These are phyloP conservation scores for Temnothorax ravouxi DNA, from an alignment of 2,888 invertebrate genomes.

Conservation along the genomic window DNA sequence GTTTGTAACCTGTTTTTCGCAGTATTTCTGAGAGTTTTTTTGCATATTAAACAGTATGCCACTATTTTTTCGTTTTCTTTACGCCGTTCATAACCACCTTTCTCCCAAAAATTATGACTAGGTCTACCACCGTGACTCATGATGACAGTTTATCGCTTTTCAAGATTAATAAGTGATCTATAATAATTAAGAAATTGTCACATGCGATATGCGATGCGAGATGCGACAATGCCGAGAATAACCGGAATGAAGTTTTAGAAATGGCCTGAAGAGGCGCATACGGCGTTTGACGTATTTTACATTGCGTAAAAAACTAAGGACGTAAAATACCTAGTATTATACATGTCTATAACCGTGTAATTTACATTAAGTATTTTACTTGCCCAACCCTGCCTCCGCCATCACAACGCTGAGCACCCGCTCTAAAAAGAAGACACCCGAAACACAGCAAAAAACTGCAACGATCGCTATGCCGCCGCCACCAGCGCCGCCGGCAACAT, in stretches of 20 bases:
- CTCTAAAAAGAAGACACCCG: too few species aligned
- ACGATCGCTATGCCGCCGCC: too few species aligned
- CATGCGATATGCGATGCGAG: too few species aligned
- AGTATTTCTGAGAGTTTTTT: neutral
- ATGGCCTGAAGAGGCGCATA: conserved; percentile 1
- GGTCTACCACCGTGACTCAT: neutral
- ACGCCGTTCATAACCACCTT: neutral
- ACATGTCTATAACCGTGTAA: conserved; percentile 11
- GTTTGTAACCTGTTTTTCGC: neutral
- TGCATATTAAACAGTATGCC: neutral
- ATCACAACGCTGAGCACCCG: too few species aligned
- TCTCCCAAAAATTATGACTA: neutral
- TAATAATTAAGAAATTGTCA: too few species aligned
- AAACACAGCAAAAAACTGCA: too few species aligned
- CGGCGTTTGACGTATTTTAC: neutral
- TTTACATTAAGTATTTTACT: neutral
- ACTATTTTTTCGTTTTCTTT: neutral
- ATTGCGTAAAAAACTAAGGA: conserved; percentile 6
- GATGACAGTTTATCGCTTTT: neutral
- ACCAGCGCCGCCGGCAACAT: too few species aligned
- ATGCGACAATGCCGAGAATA: neutral
- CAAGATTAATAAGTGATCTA: neutral
- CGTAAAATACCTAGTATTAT: conserved; percentile 4
- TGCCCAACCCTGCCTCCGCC: neutral
- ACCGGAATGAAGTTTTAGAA: neutral